Percentiles rank a stretch among this genome's conserved stretches.
Evolutionary conservation across 1,140 invertebrate species (phyloP).

Genomic region (Agrypnia vestita): DNA sequence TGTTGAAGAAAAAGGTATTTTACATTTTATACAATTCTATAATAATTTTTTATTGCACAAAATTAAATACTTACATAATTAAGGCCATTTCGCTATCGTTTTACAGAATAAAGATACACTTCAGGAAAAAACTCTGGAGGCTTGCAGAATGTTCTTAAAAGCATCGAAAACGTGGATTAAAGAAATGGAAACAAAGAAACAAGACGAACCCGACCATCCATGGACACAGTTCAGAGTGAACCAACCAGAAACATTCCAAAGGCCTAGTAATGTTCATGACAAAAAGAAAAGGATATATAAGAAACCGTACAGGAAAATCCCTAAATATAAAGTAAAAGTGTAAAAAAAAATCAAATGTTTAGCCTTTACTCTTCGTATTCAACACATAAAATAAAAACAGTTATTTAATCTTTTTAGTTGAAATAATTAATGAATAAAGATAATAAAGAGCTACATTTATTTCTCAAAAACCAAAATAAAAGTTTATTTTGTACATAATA

Average conservation of each 20-base stretch:
- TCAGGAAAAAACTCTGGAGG: neutral
- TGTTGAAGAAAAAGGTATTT: conserved; percentile 8
- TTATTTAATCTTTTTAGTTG: no score
- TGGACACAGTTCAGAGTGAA: conserved; percentile 74
- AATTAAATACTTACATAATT: neutral
- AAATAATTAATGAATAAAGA: no score
- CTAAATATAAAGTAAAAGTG: conserved; percentile 44
- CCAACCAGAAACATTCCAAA: conserved; percentile 54
- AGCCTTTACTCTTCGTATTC: no score
- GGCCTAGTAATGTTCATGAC: neutral
- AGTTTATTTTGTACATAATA: no score
- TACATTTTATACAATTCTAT: neutral
- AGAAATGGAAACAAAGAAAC: conserved; percentile 16
- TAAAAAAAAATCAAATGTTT: neutral
- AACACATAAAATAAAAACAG: no score
- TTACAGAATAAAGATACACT: conserved; percentile 16
- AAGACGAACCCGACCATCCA: conserved; percentile 72
- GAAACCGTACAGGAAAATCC: conserved; percentile 23
- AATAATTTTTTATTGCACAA: conserved; percentile 1
- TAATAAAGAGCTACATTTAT: no score
- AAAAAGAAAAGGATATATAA: conserved; percentile 42
- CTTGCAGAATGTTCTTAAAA: conserved; percentile 21
- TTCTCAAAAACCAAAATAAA: no score
- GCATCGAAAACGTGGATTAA: conserved; percentile 9
- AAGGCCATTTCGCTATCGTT: neutral